Evolutionary conservation across 2,888 invertebrate genomes (phyloP).

Genomic region (Acronicta psi): DNA sequence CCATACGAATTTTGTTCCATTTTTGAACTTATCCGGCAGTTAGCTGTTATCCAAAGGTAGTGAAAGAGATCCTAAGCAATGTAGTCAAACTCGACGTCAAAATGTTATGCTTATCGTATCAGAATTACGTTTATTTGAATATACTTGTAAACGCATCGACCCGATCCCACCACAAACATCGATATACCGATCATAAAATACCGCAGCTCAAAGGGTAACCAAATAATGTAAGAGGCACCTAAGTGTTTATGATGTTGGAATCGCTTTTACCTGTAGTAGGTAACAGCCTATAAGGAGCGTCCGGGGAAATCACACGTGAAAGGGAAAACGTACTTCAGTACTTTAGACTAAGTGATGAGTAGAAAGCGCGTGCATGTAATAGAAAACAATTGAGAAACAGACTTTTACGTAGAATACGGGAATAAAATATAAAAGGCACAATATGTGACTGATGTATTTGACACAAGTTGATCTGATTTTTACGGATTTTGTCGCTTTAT

Average conservation of each 20-base stretch:
- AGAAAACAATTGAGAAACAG: conserved; percentile 2
- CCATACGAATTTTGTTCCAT: too few relatives aligned
- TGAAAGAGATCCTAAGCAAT: too few relatives aligned
- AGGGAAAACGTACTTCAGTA: conserved; percentile 63
- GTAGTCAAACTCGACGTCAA: too few relatives aligned
- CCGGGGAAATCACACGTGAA: conserved; percentile 79
- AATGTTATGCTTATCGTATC: too few relatives aligned
- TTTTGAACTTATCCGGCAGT: too few relatives aligned
- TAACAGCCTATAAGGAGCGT: conserved; percentile 60
- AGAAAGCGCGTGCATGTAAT: conserved; percentile 19
- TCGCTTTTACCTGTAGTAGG: conserved; percentile 50
- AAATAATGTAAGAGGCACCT: conserved; percentile 43
- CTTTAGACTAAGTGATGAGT: conserved; percentile 43
- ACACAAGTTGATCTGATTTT: too few relatives aligned
- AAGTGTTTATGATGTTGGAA: conserved; percentile 52
- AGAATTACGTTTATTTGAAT: neutral
- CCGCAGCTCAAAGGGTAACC: conserved; percentile 41
- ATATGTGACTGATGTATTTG: too few relatives aligned
- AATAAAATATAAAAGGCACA: too few relatives aligned
- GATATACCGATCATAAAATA: conserved; percentile 19
- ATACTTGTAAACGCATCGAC: neutral
- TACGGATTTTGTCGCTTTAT: too few relatives aligned
- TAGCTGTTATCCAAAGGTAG: too few relatives aligned
- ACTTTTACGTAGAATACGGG: neutral
- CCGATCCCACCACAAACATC: conserved; percentile 3